Evolutionary conservation across 1,140 invertebrate species (phyloP).

Genomic region (Sogatella furcifera): DNA sequence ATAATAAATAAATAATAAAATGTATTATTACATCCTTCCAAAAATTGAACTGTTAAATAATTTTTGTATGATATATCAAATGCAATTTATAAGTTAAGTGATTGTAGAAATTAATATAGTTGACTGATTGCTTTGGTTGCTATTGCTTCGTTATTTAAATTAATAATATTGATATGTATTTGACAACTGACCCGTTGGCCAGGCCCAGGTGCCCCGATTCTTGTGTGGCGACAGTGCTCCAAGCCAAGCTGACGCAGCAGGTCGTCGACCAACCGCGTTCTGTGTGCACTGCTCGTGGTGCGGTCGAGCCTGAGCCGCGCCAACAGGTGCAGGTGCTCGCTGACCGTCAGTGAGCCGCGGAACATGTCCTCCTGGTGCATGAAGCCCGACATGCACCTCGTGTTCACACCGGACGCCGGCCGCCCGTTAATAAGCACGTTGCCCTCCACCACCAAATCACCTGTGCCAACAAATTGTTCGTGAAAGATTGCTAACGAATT

Average conservation of each 20-base stretch:
- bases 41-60: too few relatives aligned
- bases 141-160: not conserved
- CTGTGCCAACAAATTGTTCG: conserved; percentile 30
- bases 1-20: too few relatives aligned
- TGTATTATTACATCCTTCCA: too few relatives aligned
- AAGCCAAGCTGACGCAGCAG: conserved; percentile 64
- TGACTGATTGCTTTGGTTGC: too few relatives aligned
- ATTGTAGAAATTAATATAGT: too few relatives aligned
- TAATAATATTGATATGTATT: not conserved
- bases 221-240: conserved; percentile 49
- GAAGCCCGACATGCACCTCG: conserved; percentile 77
- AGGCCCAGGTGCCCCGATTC: conserved; percentile 51
- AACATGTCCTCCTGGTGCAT: conserved; percentile 93
- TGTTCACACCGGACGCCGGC: conserved; percentile 48
- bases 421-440: conserved; percentile 62
- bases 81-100: too few relatives aligned
- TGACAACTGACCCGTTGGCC: conserved; percentile 23
- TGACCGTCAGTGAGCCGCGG: conserved; percentile 72
- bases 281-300: conserved; percentile 40
- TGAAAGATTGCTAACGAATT: too few relatives aligned
- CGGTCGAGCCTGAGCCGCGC: conserved; percentile 69
- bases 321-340: conserved; percentile 71
- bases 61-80: too few relatives aligned
- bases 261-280: conserved; percentile 53
- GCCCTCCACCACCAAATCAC: conserved; percentile 57